Conservation (phyloP, 2,113 vertebrate genomes). For the Aramus guarauna region DNA sequence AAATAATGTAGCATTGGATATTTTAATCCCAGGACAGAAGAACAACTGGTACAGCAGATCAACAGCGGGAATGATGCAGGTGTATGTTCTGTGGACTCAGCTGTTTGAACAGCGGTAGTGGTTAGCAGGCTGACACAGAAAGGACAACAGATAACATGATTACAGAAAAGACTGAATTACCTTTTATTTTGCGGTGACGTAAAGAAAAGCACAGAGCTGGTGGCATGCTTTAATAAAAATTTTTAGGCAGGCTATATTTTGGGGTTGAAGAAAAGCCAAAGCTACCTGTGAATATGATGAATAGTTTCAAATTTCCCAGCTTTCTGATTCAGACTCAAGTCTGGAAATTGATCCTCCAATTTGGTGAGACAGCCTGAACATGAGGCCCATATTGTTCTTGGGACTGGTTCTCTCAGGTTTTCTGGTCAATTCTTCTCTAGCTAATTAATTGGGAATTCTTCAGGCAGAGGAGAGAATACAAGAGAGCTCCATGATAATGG, state of each 20-base stretch:
- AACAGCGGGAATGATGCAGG: not conserved
- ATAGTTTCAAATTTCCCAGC: not conserved
- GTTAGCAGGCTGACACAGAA: not conserved
- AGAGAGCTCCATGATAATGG: not conserved
- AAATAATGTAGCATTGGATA: not conserved
- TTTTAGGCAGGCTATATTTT: not conserved
- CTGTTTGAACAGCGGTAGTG: not conserved
- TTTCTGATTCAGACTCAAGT: not conserved
- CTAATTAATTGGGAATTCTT: not conserved
- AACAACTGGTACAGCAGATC: slow-evolving; percentile 13
- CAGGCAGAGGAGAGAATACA: not conserved
- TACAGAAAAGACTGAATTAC: not conserved
- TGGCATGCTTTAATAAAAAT: not conserved
- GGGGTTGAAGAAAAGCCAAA: not conserved
- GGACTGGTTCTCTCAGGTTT: not conserved
- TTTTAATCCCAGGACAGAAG: not conserved
- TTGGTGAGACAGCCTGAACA: not conserved
- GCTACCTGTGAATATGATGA: not conserved
- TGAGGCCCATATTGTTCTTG: not conserved
- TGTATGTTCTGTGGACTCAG: slow-evolving; percentile 35
- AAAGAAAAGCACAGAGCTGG: not conserved
- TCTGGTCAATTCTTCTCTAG: not conserved
- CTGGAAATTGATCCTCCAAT: fast-evolving
- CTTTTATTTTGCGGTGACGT: not conserved
- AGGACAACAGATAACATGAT: not conserved